These are phyloP conservation scores for Tetheella fluctuosa DNA, from an alignment of 2,888 invertebrate genomes.

Conservation along the genomic window DNA sequence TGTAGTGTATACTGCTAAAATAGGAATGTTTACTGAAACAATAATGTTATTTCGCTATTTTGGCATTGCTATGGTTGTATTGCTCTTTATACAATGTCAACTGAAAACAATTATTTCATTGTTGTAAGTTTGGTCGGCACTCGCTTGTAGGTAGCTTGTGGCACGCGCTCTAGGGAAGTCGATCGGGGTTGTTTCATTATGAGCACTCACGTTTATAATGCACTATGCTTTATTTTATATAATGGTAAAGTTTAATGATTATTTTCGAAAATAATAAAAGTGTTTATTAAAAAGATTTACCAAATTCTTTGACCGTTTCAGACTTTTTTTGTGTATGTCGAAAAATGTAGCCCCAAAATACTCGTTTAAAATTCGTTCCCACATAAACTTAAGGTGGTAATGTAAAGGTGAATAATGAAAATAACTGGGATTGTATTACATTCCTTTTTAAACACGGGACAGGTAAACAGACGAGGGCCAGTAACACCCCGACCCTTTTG, in stretches of 20 bases:
- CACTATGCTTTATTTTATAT: background rate
- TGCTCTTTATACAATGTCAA: slow-evolving; percentile 12
- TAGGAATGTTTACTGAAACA: slow-evolving; percentile 7
- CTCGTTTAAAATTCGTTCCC: slow-evolving; percentile 18
- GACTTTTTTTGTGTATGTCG: background rate
- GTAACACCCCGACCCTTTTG: slow-evolving; percentile 68
- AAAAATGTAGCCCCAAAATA: background rate
- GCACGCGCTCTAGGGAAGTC: background rate
- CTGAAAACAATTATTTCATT: slow-evolving; percentile 8
- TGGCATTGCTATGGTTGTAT: background rate
- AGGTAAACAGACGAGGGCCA: slow-evolving; percentile 73
- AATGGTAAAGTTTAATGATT: background rate
- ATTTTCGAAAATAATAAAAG: background rate
- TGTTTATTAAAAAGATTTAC: too few relatives aligned
- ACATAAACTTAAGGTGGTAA: slow-evolving; percentile 48
- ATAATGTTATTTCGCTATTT: background rate
- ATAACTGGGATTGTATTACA: slow-evolving; percentile 78
- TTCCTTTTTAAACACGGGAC: slow-evolving; percentile 73
- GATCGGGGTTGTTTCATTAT: background rate
- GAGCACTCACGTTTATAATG: background rate
- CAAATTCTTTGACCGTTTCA: background rate
- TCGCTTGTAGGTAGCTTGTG: background rate
- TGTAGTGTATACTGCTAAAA: background rate
- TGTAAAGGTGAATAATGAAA: slow-evolving; percentile 73
- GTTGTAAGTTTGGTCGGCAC: background rate